phyloP scores from a whole-genome alignment of 2,113 vertebrate genomes.

The Ochotona princeps region DNA sequence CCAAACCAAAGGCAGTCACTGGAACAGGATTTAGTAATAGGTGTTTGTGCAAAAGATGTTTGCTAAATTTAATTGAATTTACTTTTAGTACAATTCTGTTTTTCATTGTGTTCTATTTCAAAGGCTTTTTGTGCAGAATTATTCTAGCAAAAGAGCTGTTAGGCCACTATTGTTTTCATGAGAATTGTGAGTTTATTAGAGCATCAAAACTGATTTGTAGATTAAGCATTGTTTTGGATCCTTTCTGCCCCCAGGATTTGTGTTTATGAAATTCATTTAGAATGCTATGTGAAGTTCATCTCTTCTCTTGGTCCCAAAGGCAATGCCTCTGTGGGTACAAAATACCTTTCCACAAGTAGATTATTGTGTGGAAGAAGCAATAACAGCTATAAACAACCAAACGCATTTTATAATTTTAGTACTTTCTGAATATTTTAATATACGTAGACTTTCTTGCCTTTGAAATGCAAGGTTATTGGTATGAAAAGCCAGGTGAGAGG shows the following conservation, averaged over 20 bases:
- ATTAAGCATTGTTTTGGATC: background rate
- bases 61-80: conserved; percentile 14
- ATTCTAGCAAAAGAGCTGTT: background rate
- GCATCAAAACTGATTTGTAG: conserved; percentile 33
- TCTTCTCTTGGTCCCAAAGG: background rate
- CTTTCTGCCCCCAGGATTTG: background rate
- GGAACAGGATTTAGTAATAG: background rate
- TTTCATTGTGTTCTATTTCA: conserved; percentile 32
- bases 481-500: background rate
- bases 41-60: background rate
- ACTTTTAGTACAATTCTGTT: background rate
- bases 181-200: background rate
- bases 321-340: background rate
- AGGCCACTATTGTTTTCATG: background rate
- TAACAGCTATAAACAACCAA: background rate
- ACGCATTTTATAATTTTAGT: background rate
- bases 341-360: background rate
- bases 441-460: background rate
- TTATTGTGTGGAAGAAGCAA: background rate
- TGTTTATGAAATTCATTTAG: conserved; percentile 52
- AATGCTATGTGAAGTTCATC: background rate
- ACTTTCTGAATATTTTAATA: background rate
- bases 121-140: background rate
- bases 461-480: background rate
- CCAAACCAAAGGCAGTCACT: background rate